Evolutionary conservation across 2,113 vertebrate genomes (phyloP), one percentile per base, ranked within the genome.

Genomic region (Tympanuchus pallidicinctus): DNA sequence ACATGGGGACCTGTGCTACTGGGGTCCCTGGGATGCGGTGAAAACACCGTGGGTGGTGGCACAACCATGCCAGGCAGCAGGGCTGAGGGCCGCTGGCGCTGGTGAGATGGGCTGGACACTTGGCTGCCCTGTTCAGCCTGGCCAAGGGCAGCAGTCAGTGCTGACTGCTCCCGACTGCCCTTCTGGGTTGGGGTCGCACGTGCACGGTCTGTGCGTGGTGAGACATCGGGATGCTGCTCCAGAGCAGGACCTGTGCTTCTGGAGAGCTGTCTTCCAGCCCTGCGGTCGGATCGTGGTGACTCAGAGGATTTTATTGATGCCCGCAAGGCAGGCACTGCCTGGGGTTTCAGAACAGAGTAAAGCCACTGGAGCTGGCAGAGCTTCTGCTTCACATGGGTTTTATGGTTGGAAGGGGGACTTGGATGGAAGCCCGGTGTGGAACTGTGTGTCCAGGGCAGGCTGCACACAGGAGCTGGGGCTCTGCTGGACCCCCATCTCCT

Each of bases 1-100:
- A 94, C 74, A n/a, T 74, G 5, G 34, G 83, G 90, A 59, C 3
- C 4, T 3, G 59, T 22, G 48, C 3, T 11, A 72, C 50, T 6
- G 22, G 75, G 76, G 82, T 52, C 66, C 54, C 79, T 12, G 57
- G 64, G 57, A 74, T 3, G 0, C 5, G 65, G 82, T 42, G 76
- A 11, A 6, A 70, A 40, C 70, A 27, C 64, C n/a, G 11, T 54
- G 0, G 1, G 21, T 1, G 2, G 52, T 3, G 1, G 5, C 6
- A 1, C 13, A 1, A 0, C 17, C 36, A 42, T 67, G 47, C 72
- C 2, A 2, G 65, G 71, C 21, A 20, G 30, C 52, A 47, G 45
- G 42, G 10, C 52, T 36, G 9, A 13, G 4, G 22, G 52, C 24
- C 32, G 56, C n/a, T 21, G 40, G 13, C 4, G 8, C 25, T 10